Evolutionary conservation across 2,888 invertebrate species (phyloP), one percentile per base, ranked within the genome.

Genomic region (Alentia gelatinosa): DNA sequence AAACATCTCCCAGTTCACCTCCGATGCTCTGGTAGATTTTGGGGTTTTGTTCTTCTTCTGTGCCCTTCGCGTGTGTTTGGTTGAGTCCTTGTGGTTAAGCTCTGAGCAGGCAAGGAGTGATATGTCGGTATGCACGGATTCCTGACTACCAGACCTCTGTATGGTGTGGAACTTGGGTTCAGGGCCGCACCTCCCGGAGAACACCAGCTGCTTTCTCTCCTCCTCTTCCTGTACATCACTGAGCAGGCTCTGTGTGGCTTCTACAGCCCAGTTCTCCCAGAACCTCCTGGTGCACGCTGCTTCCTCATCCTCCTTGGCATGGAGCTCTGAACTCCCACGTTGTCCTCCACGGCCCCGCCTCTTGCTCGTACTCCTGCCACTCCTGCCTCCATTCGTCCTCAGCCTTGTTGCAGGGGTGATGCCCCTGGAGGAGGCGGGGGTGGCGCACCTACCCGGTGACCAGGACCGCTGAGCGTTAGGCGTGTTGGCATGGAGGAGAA

Each of bases 251-350:
- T 56, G 23, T 0, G 56, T 56, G 12, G 84, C 90, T 9, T 90
- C 86, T 40, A 33, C 74, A 5, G 90, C 84, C 84, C 84, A 90
- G 19, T 86, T 50, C 40, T 90, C 86, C 90, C 90, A 90, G 42
- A 84, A 90, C 50, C 19, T 30, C 37, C 37, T 26, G 1, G 90
- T 42, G 74, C 19, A 23, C 26, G 47, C 5, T 0, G 47, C 50
- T 23, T 83, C 90, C 35, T 90, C 90, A 33, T 90, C 90, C 23
- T 40, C 74, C 23, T 42, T 63, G 30, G 26, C 0, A 23, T 1
- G 26, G 3, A 74, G 23, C 39, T 19, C 86, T 42, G 86, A 47
- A 40, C 26, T 39, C 4, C 0, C 0, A 4, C 83, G 37, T 33
- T 37, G 9, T 7, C 79, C 15, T 42, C 33, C 35, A 23, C 42